Conservation (phyloP, 1,140 invertebrate species). For the Meloidogyne hapla region DNA sequence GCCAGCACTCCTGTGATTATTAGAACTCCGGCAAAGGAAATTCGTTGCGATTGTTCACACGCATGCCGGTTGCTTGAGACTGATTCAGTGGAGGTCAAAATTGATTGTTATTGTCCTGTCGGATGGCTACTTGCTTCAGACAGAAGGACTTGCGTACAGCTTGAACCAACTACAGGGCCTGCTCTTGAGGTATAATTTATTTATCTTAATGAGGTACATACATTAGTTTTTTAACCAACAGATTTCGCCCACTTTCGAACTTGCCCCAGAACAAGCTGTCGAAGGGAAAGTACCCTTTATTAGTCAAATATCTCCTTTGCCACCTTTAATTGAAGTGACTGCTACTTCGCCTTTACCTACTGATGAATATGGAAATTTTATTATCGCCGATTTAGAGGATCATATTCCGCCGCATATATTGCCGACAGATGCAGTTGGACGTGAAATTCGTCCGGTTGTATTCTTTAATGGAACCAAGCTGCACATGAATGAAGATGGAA, state of each 20-base stretch:
- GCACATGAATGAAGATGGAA: conserved; percentile 29
- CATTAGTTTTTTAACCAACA: not conserved
- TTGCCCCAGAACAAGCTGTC: conserved; percentile 17
- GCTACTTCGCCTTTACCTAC: conserved; percentile 46
- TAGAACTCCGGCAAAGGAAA: conserved; percentile 56
- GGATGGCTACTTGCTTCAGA: conserved; percentile 52
- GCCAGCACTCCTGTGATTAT: conserved; percentile 39
- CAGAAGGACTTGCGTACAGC: conserved; percentile 46
- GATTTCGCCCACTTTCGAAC: conserved; percentile 19
- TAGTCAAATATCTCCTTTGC: not conserved
- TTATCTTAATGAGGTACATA: not conserved
- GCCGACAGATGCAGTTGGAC: conserved; percentile 47
- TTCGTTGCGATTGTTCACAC: conserved; percentile 61
- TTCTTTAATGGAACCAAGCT: conserved; percentile 43
- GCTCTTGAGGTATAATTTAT: conserved; percentile 34
- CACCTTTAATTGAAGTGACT: not conserved
- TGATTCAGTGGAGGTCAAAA: conserved; percentile 42
- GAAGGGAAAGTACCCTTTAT: not conserved
- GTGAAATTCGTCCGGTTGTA: conserved; percentile 45
- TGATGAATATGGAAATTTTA: conserved; percentile 40
- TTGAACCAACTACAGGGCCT: conserved; percentile 20
- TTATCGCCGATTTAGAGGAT: conserved; percentile 29
- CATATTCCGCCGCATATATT: conserved; percentile 15
- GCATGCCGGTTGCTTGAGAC: conserved; percentile 52
- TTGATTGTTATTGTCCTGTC: conserved; percentile 56